phyloP scores from a whole-genome alignment of 2,888 invertebrate genomes.

The Noctua janthina region DNA sequence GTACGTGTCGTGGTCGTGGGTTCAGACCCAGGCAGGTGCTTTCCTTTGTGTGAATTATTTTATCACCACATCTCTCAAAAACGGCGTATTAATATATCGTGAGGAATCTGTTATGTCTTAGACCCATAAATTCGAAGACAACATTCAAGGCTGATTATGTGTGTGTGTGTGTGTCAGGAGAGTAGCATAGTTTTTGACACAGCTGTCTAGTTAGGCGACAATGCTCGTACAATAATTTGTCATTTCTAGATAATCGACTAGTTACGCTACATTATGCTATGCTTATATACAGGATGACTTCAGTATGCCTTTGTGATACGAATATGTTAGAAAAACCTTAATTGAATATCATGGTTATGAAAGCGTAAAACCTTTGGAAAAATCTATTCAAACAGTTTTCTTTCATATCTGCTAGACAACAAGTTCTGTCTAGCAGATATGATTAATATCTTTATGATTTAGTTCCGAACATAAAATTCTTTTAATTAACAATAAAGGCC shows the following conservation, averaged over 20 bases:
- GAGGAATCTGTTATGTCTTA: background rate
- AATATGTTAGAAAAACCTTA: background rate
- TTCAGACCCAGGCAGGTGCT: background rate
- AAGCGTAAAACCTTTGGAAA: constrained; percentile 2
- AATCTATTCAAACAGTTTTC: background rate
- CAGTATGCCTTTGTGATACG: background rate
- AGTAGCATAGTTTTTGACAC: background rate
- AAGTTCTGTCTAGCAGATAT: too few species aligned
- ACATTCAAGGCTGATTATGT: background rate
- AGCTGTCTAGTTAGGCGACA: background rate
- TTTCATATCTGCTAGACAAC: background rate
- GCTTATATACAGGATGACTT: too few species aligned
- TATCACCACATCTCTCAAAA: background rate
- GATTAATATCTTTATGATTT: background rate
- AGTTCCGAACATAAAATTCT: constrained; percentile 16
- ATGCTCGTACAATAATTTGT: background rate
- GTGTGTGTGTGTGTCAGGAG: too few species aligned
- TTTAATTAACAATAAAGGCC: constrained; percentile 40
- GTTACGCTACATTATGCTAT: too few species aligned
- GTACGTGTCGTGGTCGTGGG: background rate
- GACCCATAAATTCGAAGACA: background rate
- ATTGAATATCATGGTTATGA: constrained; percentile 2
- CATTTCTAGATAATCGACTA: too few species aligned
- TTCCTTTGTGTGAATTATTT: background rate
- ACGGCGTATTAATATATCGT: background rate